phyloP scores from a whole-genome alignment of 2,113 vertebrate species.

The Turnix velox region DNA sequence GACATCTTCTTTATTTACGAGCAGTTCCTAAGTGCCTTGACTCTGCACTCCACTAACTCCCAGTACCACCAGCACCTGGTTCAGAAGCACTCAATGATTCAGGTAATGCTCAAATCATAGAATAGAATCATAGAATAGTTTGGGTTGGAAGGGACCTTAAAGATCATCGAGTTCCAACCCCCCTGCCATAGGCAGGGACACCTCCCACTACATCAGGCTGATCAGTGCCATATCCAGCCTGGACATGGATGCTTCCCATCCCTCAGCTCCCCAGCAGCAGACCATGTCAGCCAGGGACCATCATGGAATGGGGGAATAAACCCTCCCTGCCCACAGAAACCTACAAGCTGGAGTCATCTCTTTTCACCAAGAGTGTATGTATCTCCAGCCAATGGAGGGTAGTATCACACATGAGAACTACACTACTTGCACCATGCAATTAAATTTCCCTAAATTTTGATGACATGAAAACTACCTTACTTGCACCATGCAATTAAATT shows the following conservation, averaged over 20 bases:
- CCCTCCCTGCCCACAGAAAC: not conserved
- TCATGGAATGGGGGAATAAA: not conserved
- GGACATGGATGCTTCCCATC: rapidly evolving
- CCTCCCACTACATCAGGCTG: no score
- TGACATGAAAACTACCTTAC: not conserved
- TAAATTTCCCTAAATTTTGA: no score
- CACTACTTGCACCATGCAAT: not conserved
- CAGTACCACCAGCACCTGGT: not conserved
- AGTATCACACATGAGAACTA: not conserved
- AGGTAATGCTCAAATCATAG: no score
- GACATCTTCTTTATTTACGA: not conserved
- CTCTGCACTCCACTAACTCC: not conserved
- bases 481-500: not conserved
- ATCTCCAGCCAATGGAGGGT: not conserved
- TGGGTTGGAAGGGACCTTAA: no score
- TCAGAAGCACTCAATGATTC: not conserved
- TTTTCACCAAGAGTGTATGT: not conserved
- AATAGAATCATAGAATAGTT: no score
- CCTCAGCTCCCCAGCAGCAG: not conserved
- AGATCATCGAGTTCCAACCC: no score
- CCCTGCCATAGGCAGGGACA: no score
- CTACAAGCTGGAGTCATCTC: not conserved
- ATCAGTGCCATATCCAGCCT: no score
- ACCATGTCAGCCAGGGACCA: rapidly evolving
- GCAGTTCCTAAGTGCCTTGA: not conserved